A percentile compares a stretch with the other conserved stretches of the same genome.
Conservation (phyloP, 2,888 invertebrate genomes). For the Lomographa bimaculata region DNA sequence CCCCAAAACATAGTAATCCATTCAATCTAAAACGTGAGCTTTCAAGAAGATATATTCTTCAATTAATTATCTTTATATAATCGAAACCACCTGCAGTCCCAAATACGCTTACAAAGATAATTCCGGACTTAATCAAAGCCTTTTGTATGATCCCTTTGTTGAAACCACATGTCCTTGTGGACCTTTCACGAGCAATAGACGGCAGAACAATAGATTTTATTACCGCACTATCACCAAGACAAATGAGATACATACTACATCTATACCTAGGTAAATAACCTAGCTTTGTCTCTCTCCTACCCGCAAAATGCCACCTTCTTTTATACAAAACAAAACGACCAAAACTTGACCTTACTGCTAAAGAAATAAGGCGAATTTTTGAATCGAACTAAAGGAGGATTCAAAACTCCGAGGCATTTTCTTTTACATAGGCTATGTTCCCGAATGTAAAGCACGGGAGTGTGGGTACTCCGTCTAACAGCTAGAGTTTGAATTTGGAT, state of each 20-base stretch:
- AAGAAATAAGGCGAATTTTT: constrained; percentile 60
- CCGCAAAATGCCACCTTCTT: constrained; percentile 73
- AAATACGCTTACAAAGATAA: constrained; percentile 34
- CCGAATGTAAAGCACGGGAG: constrained; percentile 28
- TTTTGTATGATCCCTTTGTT: constrained; percentile 31
- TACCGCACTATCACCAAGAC: constrained; percentile 72
- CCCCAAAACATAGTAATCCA: too few species aligned
- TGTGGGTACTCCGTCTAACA: constrained; percentile 25
- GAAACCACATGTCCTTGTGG: constrained; percentile 27
- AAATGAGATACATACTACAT: constrained; percentile 77
- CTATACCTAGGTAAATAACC: constrained; percentile 70
- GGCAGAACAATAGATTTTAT: constrained; percentile 66
- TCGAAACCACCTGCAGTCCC: constrained; percentile 36
- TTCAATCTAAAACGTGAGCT: too few species aligned
- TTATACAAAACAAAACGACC: constrained; percentile 49
- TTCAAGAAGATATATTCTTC: too few species aligned
- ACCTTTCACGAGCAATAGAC: constrained; percentile 28
- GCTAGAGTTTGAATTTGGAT: constrained; percentile 47
- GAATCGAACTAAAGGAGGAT: constrained; percentile 53
- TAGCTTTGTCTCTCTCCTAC: constrained; percentile 60
- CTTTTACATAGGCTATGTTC: constrained; percentile 69
- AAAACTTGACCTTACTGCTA: constrained; percentile 48
- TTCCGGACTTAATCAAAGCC: constrained; percentile 28
- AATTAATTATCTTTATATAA: constrained; percentile 15
- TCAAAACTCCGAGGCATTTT: constrained; percentile 70